Base-by-base conservation (phyloP, 1,140 invertebrate genomes). In the Micrasema minimum region DNA sequence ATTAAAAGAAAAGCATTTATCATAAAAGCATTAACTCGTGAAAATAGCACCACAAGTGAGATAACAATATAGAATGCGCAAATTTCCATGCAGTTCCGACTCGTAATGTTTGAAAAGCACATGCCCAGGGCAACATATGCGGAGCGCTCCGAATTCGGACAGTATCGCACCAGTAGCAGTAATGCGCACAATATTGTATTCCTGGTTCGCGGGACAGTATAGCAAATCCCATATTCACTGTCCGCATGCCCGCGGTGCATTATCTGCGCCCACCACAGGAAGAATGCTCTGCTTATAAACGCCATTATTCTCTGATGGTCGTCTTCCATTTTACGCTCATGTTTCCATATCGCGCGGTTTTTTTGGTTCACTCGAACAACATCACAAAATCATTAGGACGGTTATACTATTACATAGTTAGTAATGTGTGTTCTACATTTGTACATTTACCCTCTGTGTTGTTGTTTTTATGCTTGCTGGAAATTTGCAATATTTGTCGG, bases 241-340 rank as follows among this genome's bases (percentile, higher is more conserved):
- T 31, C 22, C 31, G n/a, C 22, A 16, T 9, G 37, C 31, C 12
- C 22, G 37, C 12, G 37, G 35, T 59, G 55, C 37, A 59, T 59
- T 59, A 59, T 59, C 55, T 37, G 55, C 6, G 55, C 6, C 55
- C 18, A 59, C 55, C 55, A 22, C 55, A 59, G 55, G 55, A 59
- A 59, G 55, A 59, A 41, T 59, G 55, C 55, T 59, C 10, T 35
- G 55, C 55, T 59, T 20, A 59, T 22, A 20, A 59, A 59, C 55
- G n/a, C 55, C 55, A 59, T 59, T 59, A 59, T 41, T 59, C 18
- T 10, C 55, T 59, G 55, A 59, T 59, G 55, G 55, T 2, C 55
- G 9, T 12, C 35, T 35, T 59, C 20, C 37, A 59, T 59, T 38
- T 59, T 59, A 59, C 55, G 23, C 51, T 12, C 22, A 16, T 23